Conservation (phyloP, 2,113 vertebrate species). For the Charina bottae region DNA sequence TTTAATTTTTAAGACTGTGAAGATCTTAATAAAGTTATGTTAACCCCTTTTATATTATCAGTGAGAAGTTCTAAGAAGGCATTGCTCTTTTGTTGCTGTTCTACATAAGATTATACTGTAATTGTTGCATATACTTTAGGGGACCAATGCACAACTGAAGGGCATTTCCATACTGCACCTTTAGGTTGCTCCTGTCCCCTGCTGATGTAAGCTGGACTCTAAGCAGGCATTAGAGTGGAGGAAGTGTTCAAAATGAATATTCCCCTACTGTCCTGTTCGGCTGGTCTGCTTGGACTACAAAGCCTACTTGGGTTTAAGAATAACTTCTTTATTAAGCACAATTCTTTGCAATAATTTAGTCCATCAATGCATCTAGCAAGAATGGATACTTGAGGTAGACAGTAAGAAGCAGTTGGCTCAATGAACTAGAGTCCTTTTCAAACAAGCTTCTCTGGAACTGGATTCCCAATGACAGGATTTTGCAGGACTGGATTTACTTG, state of each 20-base stretch:
- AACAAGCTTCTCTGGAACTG: no score
- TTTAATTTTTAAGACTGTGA: not conserved
- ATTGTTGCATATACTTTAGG: not conserved
- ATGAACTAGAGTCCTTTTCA: no score
- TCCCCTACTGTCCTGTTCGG: no score
- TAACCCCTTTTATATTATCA: not conserved
- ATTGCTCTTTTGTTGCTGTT: not conserved
- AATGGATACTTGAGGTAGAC: no score
- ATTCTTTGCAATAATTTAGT: no score
- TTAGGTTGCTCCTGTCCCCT: not conserved
- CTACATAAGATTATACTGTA: not conserved
- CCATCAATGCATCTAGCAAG: no score
- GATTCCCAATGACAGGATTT: no score
- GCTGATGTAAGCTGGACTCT: not conserved
- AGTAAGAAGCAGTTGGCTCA: no score
- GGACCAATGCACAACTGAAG: not conserved
- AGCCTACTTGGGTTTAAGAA: no score
- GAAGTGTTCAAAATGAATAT: not conserved
- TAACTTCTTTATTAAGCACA: no score
- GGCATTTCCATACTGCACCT: not conserved
- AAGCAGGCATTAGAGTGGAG: not conserved
- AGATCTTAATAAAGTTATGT: not conserved
- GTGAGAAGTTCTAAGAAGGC: not conserved
- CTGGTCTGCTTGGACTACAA: no score
- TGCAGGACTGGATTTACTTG: no score